phyloP scores from a whole-genome alignment of 1,140 invertebrate species.

The Diabrotica virgifera region DNA sequence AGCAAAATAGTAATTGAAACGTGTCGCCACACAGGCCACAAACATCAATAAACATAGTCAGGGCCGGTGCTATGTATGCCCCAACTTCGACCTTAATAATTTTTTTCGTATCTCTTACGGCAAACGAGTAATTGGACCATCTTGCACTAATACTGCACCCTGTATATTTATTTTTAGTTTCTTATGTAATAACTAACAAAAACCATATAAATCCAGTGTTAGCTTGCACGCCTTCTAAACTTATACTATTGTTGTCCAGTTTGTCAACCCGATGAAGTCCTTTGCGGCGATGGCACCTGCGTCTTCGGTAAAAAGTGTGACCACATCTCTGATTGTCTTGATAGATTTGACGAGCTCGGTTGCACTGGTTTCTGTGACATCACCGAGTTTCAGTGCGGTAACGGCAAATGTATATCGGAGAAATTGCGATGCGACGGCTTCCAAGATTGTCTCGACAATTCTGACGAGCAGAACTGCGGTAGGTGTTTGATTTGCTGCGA shows the following conservation, averaged over 20 bases:
- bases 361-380: constrained; percentile 54
- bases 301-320: constrained; percentile 50
- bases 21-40: too few relatives aligned
- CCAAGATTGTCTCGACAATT: constrained; percentile 52
- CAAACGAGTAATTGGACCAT: too few relatives aligned
- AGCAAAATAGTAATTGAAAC: too few relatives aligned
- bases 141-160: too few relatives aligned
- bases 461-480: constrained; percentile 53
- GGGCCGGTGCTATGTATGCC: too few relatives aligned
- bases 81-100: too few relatives aligned
- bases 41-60: too few relatives aligned
- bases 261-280: constrained; percentile 58
- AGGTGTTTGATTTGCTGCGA: constrained; percentile 23
- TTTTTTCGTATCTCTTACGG: too few relatives aligned
- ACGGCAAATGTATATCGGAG: constrained; percentile 50
- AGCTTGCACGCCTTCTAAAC: background rate
- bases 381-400: constrained; percentile 57
- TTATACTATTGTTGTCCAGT: constrained; percentile 16
- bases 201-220: too few relatives aligned
- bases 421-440: constrained; percentile 51
- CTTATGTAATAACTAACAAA: too few relatives aligned
- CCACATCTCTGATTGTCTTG: constrained; percentile 51
- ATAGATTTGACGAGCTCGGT: constrained; percentile 55
- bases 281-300: constrained; percentile 64
- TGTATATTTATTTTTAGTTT: too few relatives aligned